Evolutionary conservation across 2,888 invertebrate species (phyloP).

Genomic region (Sialis lutaria): DNA sequence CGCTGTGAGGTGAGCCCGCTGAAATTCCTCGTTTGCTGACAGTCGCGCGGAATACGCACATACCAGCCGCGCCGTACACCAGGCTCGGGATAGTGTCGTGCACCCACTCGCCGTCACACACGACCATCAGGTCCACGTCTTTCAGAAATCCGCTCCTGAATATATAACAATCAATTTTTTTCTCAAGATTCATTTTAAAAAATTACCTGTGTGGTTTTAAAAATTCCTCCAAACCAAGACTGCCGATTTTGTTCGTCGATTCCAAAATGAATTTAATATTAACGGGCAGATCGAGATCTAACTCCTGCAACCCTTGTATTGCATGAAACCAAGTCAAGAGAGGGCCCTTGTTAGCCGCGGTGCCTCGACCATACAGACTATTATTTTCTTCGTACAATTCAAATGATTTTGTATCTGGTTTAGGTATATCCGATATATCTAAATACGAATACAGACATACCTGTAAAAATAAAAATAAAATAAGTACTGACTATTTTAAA

Average conservation of each 20-base stretch:
- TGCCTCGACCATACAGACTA: constrained; percentile 23
- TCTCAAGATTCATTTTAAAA: background rate
- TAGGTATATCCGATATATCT: constrained; percentile 23
- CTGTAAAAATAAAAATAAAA: constrained; percentile 11
- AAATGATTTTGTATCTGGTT: constrained; percentile 26
- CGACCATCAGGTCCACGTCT: constrained; percentile 22
- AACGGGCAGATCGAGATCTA: constrained; percentile 22
- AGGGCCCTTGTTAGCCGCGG: constrained; percentile 25
- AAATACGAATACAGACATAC: constrained; percentile 23
- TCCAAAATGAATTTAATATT: constrained; percentile 28
- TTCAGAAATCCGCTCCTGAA: constrained; percentile 15
- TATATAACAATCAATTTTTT: background rate
- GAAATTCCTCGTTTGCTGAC: constrained; percentile 15
- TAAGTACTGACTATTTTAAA: too few relatives aligned
- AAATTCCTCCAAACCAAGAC: constrained; percentile 22
- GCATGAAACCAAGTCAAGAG: constrained; percentile 26
- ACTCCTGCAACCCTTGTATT: constrained; percentile 20
- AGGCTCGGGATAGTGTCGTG: constrained; percentile 26
- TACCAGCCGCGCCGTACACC: constrained; percentile 24
- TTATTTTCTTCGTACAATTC: constrained; percentile 19
- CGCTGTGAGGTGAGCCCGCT: constrained; percentile 22
- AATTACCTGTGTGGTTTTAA: constrained; percentile 9
- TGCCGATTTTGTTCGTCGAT: constrained; percentile 23
- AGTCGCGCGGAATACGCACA: constrained; percentile 8
- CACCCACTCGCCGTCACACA: constrained; percentile 26